Percentiles rank a stretch among this genome's conserved stretches.
Conservation (phyloP, 2,113 vertebrate species). For the Athene cunicularia region DNA sequence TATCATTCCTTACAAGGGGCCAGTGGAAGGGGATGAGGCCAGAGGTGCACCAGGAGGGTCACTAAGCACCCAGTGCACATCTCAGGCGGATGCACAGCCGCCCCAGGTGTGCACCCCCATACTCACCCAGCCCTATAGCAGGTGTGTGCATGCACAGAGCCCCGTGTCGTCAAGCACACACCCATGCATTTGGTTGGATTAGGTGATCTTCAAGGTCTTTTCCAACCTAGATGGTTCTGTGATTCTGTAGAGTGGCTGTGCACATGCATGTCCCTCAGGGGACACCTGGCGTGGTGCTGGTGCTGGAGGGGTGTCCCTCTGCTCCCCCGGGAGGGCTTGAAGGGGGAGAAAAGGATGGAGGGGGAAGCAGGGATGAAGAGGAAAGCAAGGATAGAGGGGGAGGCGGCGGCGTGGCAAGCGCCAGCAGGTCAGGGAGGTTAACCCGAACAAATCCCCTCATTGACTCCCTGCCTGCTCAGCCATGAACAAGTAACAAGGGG, state of each 20-base stretch:
- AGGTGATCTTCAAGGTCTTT: too few relatives aligned
- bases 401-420: not conserved
- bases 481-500: not conserved
- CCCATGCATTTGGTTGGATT: too few relatives aligned
- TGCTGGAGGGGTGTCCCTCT: not conserved
- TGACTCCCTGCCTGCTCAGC: constrained; percentile 41
- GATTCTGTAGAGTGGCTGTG: not conserved
- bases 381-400: not conserved
- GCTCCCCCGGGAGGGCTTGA: accelerated
- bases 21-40: not conserved
- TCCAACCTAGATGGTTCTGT: too few relatives aligned
- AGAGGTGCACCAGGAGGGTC: not conserved
- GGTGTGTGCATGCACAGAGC: not conserved
- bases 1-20: not conserved
- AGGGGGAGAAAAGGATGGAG: not conserved
- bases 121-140: not conserved
- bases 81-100: not conserved
- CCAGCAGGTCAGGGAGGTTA: not conserved
- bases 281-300: not conserved
- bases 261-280: accelerated
- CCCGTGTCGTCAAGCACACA: not conserved
- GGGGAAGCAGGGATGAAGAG: not conserved
- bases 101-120: accelerated
- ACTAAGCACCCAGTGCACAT: not conserved
- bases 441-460: constrained; percentile 37